Base-by-base conservation (phyloP, 1,140 invertebrate species). In the Lycorma delicatula region DNA sequence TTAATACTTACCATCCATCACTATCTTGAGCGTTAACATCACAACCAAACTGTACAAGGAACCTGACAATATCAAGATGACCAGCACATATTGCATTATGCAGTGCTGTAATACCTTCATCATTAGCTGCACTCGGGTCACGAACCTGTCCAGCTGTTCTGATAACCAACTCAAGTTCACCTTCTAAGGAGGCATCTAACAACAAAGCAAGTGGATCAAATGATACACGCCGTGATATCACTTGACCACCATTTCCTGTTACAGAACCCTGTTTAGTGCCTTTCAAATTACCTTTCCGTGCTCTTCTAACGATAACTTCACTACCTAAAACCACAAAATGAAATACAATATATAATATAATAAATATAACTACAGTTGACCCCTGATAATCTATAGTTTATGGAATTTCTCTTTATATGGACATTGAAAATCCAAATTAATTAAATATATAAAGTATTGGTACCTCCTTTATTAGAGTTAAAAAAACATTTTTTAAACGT, bases 61-160 rank as follows among this genome's bases (percentile, higher is more conserved):
- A 98, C 75, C 92, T 92, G 63, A 99, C 95, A 68, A 99, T 98
- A 68, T 98, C 94, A 66, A 96, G 84, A 74, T 99, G 96, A 22
- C 96, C 95, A 3, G 97, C 97, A 77, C 97, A 99, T 67, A 99
- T 98, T 63, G 97, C 96, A 75, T 99, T 99, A 74, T 99, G 97
- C 47, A 99, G 78, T 27, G 97, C 97, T 1, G 97, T 99, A 63
- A 99, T 98, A 6, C 74, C 97, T 85, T 84, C 98, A 83, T 83
- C 89, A 72, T 69, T 67, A 6, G 66, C 64, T 6, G 64, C 63
- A 41, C 66, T 67, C 0, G 65, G 64, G 28, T 67, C 34, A 38
- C 60, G 68, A 53, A 97, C 95, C 79, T 97, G 90, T 67, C 84
- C 83, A 23, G 94, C 92, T 36, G 93, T 97, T 72, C 92, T 93